Evolutionary conservation across 2,888 invertebrate genomes (phyloP).

Genomic region (Pristionchus japonicus): DNA sequence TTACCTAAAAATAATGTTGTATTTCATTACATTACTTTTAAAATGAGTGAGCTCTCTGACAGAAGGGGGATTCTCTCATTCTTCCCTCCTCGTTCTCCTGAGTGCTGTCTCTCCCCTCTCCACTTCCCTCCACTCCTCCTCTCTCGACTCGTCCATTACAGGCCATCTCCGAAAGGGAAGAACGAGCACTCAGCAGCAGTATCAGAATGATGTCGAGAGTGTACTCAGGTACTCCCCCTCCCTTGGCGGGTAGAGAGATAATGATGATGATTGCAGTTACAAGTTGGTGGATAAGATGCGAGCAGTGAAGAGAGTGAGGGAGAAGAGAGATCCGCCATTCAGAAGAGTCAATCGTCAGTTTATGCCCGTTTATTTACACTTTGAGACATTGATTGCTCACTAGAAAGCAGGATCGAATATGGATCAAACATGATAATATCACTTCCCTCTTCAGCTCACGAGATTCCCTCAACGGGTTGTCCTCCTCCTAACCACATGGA

Average conservation of each 20-base stretch:
- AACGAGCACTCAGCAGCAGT: conserved; percentile 85
- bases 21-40: too few species aligned
- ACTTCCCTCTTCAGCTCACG: background rate
- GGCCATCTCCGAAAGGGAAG: conserved; percentile 79
- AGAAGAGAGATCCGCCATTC: conserved; percentile 17
- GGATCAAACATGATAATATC: too few species aligned
- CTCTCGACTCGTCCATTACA: conserved; percentile 47
- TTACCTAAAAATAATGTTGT: too few species aligned
- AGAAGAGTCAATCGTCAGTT: background rate
- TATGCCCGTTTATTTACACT: background rate
- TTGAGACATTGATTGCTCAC: too few species aligned
- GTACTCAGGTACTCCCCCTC: conserved; percentile 50
- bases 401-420: too few species aligned
- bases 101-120: background rate
- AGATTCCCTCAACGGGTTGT: background rate
- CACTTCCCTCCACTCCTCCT: background rate
- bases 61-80: background rate
- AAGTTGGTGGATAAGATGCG: conserved; percentile 26
- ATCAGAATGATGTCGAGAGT: conserved; percentile 81
- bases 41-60: too few species aligned
- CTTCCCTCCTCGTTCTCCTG: background rate
- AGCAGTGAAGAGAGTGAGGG: conserved; percentile 15
- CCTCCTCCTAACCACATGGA: background rate
- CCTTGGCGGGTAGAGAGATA: background rate
- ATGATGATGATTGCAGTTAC: background rate